Evolutionary conservation across 2,888 invertebrate genomes (phyloP).

Genomic region (Helicoverpa assulta): DNA sequence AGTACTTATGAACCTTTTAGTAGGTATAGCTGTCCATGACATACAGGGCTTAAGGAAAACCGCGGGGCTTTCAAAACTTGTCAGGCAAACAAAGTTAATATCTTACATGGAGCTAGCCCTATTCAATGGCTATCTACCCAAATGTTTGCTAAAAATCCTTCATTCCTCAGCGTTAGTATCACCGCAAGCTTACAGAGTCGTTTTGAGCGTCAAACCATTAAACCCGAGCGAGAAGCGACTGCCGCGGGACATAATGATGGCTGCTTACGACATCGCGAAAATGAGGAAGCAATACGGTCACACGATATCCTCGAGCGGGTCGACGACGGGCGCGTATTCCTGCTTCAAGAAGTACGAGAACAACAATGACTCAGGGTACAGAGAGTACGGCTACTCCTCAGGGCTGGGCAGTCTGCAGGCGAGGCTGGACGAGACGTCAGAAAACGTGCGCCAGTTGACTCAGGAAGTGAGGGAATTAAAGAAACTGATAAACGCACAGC

Average conservation of each 20-base stretch:
- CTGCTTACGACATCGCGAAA: conserved; percentile 95
- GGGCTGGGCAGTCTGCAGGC: conserved; percentile 91
- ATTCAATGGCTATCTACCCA: conserved; percentile 94
- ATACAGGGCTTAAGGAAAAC: conserved; percentile 96
- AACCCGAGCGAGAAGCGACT: conserved; percentile 95
- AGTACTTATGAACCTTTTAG: conserved; percentile 95
- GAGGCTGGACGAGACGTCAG: conserved; percentile 92
- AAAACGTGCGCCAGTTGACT: conserved; percentile 92
- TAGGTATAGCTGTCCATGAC: conserved; percentile 96
- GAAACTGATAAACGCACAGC: conserved; percentile 88
- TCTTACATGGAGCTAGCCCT: conserved; percentile 95
- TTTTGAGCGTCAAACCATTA: conserved; percentile 95
- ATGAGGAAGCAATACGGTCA: conserved; percentile 93
- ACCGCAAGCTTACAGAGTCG: conserved; percentile 95
- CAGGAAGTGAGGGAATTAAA: conserved; percentile 93
- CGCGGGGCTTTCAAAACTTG: conserved; percentile 95
- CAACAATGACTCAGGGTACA: conserved; percentile 87
- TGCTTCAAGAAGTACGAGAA: conserved; percentile 92
- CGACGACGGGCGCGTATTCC: conserved; percentile 91
- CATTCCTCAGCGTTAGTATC: conserved; percentile 95
- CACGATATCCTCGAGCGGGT: conserved; percentile 92
- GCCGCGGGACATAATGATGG: conserved; percentile 94
- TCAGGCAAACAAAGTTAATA: conserved; percentile 96
- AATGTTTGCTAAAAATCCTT: conserved; percentile 93
- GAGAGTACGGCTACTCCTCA: conserved; percentile 89